These are phyloP conservation scores for Hemiprocne comata DNA, from an alignment of 2,113 vertebrate species.

Conservation along the genomic window DNA sequence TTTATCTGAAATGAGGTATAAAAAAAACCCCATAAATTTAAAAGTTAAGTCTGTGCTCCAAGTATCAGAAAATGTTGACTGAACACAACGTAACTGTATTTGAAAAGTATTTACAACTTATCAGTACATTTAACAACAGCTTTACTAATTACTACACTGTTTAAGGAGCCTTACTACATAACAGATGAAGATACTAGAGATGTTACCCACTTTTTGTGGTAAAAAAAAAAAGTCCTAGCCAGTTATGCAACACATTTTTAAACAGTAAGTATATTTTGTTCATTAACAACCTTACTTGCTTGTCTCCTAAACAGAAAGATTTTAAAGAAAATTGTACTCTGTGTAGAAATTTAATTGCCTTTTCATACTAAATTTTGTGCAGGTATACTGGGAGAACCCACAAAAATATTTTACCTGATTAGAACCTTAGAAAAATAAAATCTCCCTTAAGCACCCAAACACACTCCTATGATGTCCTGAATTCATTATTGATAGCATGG, in stretches of 20 bases:
- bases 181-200: neutral
- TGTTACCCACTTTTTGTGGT: neutral
- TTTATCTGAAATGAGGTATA: neutral
- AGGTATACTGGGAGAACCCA: neutral
- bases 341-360: neutral
- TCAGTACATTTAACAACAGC: neutral
- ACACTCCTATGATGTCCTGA: neutral
- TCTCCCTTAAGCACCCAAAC: neutral
- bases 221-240: neutral
- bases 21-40: neutral
- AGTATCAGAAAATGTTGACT: neutral
- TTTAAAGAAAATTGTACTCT: neutral
- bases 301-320: neutral
- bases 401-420: neutral
- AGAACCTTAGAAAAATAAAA: neutral
- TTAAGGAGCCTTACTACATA: neutral
- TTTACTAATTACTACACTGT: neutral
- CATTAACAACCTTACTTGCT: neutral
- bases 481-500: rapidly evolving
- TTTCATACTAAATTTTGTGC: neutral
- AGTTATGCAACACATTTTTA: neutral
- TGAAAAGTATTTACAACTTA: neutral
- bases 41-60: neutral
- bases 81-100: neutral
- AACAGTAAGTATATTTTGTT: neutral